Evolutionary conservation across 2,797 vertebrate genomes (phyloP), one percentile per base, ranked within the genome.

Genomic region (Thalassophryne amazonica): DNA sequence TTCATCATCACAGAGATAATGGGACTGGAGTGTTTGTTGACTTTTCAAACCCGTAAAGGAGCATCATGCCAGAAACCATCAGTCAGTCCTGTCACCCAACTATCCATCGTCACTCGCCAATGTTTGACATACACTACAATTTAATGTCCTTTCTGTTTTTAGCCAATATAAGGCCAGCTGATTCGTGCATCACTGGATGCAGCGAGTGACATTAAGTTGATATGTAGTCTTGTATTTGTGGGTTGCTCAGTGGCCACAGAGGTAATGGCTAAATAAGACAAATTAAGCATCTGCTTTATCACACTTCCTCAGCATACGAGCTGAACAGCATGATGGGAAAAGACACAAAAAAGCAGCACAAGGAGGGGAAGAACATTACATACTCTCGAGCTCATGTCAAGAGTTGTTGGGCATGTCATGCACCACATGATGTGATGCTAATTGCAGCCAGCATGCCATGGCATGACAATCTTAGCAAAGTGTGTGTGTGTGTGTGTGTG

Each of bases 231-330:
- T 67, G 75, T 76, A 58, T 67, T 60, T 65, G 59, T 31, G 60
- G 69, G 81, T 78, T 63, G 72, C 57, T 61, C 64, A 12, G 17
- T 67, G 67, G 71, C 70, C 60, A 35, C 39, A 33, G 74, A 41
- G 56, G 72, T 85, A 88, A 89, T 80, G 84, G 88, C 71, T 77
- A 80, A 81, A 80, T 56, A 80, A 88, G 86, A 89, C 75, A 83
- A 87, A 90, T 88, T 65, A 89, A 84, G 75, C 69, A 73, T 80
- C 81, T 68, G 67, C 67, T 81, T 70, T 74, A 58, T 51, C 58
- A 36, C 25, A 74, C 67, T 60, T 65, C 75, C 76, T 73, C 57
- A 9, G 47, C 41, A 39, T 70, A 85, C 74, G 79, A 57, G 38
- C 54, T 60, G 72, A 83, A 32, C n/a, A 23, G 51, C 24, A 2